phyloP scores from a whole-genome alignment of 2,888 invertebrate species.

The Beris morrisii region DNA sequence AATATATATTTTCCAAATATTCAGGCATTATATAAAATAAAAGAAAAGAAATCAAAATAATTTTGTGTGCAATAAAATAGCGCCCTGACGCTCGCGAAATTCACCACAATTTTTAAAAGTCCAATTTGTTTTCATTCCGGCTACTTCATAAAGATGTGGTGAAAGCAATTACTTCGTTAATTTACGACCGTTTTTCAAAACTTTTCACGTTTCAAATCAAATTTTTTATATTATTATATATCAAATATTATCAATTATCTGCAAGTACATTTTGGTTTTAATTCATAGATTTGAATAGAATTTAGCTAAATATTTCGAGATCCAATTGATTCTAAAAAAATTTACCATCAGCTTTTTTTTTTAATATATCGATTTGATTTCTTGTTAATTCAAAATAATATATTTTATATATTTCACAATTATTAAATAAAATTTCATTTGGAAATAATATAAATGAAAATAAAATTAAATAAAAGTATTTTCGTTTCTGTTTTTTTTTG shows the following conservation, averaged over 20 bases:
- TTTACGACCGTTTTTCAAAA: too few species aligned
- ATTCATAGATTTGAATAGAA: too few species aligned
- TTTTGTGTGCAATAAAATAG: conserved; percentile 48
- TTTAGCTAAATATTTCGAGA: too few species aligned
- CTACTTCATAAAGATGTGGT: too few species aligned
- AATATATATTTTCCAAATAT: conserved; percentile 26
- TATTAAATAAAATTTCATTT: conserved; percentile 2
- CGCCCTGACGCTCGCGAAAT: conserved; percentile 48
- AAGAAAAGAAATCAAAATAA: conserved; percentile 35
- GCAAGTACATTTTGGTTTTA: too few species aligned
- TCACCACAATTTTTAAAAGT: conserved; percentile 30
- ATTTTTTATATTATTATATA: too few species aligned
- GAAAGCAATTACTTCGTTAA: too few species aligned
- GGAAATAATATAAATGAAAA: conserved; percentile 4
- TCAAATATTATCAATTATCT: too few species aligned
- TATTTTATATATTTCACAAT: background rate
- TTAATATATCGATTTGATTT: conserved; percentile 6
- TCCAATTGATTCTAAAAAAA: conserved; percentile 4
- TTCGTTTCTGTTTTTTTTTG: background rate
- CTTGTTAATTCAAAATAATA: background rate
- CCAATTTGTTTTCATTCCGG: too few species aligned
- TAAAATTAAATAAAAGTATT: conserved; percentile 22
- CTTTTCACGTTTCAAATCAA: too few species aligned
- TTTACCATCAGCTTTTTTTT: conserved; percentile 3
- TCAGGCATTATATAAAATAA: conserved; percentile 25